Base-by-base conservation (phyloP, 1,140 invertebrate species). In the Drosophila yakuba region DNA sequence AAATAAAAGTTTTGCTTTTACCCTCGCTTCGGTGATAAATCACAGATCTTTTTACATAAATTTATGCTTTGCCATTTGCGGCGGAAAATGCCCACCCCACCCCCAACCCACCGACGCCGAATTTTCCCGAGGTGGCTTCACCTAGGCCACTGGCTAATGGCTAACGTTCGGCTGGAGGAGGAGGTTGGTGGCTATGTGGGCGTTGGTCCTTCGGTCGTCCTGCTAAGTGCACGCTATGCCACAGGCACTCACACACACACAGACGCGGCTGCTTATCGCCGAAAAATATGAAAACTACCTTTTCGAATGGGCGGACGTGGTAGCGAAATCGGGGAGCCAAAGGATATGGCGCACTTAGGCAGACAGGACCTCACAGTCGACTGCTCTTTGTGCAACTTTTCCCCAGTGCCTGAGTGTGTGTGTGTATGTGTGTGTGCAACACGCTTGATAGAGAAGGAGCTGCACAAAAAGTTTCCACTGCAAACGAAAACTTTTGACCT, bases 41-140 rank as follows among this genome's bases (percentile, higher is more conserved):
- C 84, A 88, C 85, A 88, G 84, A 84, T 88, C 84, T 88, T 88
- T 85, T 88, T 88, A 88, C 84, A 89, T 88, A 88, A 88, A 88
- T 88, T 88, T 88, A 89, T 88, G 84, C 84, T 88, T 88, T 84
- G 68, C 84, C 84, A 88, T 89, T 88, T 84, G 79, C 82, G 74
- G 75, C 61, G 77, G 69, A 57, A 66, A 78, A 68, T 58, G 51
- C 78, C 60, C 35, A 17, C 17, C 17, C 17, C 17, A 17, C 17
- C 47, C 47, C n/a, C 48, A 28, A 2, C 23, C n/a, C 44, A 10
- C 8, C 14, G 25, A 17, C 44, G 3, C 8, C 14, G 25, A 17
- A 23, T 44, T 63, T 60, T 43, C n/a, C 43, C 63, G 25, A 4
- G 36, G 48, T 55, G 48, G 47, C 48, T 74, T 60, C 62, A 45